Evolutionary conservation across 2,797 vertebrate species (phyloP).

Genomic region (Mormyrus hasselquistii): DNA sequence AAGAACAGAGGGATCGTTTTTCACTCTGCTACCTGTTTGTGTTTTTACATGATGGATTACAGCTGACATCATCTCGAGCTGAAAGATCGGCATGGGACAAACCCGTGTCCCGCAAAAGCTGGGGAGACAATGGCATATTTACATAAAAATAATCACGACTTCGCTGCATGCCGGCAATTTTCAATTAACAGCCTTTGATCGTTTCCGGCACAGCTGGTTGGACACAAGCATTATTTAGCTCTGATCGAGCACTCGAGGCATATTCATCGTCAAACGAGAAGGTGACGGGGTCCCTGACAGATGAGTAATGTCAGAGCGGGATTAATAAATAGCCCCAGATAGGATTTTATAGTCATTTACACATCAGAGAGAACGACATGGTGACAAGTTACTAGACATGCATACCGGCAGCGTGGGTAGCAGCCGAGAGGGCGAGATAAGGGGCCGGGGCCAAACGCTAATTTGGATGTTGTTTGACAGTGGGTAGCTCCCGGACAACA

Average conservation of each 20-base stretch:
- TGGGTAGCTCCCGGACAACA: not conserved
- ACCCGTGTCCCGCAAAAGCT: not conserved
- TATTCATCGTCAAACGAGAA: not conserved
- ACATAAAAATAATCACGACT: slow-evolving; percentile 1
- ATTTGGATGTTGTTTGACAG: not conserved
- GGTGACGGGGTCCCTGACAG: not conserved
- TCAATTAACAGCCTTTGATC: slow-evolving; percentile 2
- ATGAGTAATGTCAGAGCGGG: not conserved
- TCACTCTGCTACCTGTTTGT: not conserved
- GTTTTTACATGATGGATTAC: not conserved
- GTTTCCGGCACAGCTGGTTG: not conserved
- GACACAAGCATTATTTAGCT: not conserved
- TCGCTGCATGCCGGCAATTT: not conserved
- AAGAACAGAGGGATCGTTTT: not conserved
- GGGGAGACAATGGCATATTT: not conserved
- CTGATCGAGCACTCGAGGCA: not conserved
- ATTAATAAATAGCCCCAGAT: not conserved
- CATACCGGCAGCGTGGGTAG: not conserved
- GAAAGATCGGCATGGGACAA: not conserved
- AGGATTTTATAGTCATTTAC: slow-evolving; percentile 6
- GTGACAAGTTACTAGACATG: not conserved
- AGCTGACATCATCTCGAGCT: not conserved
- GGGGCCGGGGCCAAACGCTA: not conserved
- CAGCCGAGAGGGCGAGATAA: not conserved
- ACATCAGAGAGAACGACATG: not conserved